Conservation (phyloP, 2,113 vertebrate genomes). For the Sminthopsis crassicaudata region DNA sequence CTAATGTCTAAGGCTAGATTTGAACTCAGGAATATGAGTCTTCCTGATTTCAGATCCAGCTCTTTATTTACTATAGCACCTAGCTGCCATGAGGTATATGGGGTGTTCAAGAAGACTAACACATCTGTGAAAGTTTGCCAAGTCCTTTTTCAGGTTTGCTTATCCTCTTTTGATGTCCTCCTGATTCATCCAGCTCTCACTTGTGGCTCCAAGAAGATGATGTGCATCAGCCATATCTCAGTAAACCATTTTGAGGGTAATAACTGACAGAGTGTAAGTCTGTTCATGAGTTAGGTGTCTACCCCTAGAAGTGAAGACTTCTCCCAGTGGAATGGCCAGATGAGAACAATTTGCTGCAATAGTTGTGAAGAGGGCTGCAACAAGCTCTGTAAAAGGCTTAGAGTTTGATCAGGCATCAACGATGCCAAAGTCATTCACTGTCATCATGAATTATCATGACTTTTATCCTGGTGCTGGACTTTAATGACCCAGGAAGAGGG, state of each 20-base stretch:
- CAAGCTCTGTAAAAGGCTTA: background rate
- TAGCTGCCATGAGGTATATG: background rate
- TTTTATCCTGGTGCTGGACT: background rate
- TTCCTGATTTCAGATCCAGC: background rate
- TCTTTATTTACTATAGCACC: background rate
- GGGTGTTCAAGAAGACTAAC: background rate
- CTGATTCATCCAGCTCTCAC: background rate
- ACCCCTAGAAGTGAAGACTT: too few species aligned
- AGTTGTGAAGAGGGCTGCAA: too few species aligned
- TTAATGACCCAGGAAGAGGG: background rate
- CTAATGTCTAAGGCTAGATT: background rate
- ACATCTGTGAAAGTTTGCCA: background rate
- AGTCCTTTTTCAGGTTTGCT: background rate
- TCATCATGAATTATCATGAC: background rate
- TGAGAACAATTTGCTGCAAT: too few species aligned
- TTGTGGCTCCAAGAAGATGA: background rate
- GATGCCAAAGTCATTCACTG: background rate
- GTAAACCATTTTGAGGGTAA: background rate
- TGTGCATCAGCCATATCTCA: background rate
- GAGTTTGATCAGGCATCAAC: background rate
- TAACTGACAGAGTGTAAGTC: background rate
- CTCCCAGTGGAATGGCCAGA: too few species aligned
- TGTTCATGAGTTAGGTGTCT: background rate
- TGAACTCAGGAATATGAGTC: background rate
- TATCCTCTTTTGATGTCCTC: background rate